Percentiles rank a stretch among this genome's conserved stretches.
These are phyloP conservation scores for Guaruba guarouba DNA, from an alignment of 2,113 vertebrate genomes.

Conservation along the genomic window DNA sequence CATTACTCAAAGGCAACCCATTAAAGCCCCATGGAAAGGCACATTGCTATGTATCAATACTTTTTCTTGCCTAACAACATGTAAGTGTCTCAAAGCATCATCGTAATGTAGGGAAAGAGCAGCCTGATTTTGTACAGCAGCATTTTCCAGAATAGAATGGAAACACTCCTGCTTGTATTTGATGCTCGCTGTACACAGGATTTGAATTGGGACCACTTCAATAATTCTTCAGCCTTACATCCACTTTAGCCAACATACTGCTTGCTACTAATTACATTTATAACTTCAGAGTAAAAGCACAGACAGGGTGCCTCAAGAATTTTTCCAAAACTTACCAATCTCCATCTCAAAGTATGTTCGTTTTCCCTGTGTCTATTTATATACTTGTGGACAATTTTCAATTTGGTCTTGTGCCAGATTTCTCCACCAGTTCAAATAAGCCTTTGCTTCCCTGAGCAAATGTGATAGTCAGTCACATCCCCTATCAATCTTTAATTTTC, in stretches of 20 bases:
- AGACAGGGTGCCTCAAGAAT: neutral
- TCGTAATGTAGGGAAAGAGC: neutral
- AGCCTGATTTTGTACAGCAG: neutral
- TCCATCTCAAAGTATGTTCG: neutral
- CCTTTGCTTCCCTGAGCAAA: neutral
- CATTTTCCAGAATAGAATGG: neutral
- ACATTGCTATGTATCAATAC: neutral
- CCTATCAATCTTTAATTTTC: neutral
- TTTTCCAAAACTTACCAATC: neutral
- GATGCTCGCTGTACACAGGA: neutral
- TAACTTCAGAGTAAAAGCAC: neutral
- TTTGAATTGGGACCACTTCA: rapidly evolving
- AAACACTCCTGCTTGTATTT: neutral
- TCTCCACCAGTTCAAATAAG: neutral
- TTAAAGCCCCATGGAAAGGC: neutral
- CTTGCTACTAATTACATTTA: neutral
- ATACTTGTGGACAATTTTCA: neutral
- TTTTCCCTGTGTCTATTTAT: neutral
- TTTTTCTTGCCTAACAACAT: neutral
- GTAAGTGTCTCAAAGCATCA: neutral
- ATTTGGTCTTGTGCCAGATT: neutral
- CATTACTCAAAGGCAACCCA: neutral
- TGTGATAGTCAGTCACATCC: neutral
- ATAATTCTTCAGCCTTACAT: neutral
- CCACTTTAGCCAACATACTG: neutral